phyloP scores from a whole-genome alignment of 2,888 invertebrate genomes.

The Melanotus villosus region DNA sequence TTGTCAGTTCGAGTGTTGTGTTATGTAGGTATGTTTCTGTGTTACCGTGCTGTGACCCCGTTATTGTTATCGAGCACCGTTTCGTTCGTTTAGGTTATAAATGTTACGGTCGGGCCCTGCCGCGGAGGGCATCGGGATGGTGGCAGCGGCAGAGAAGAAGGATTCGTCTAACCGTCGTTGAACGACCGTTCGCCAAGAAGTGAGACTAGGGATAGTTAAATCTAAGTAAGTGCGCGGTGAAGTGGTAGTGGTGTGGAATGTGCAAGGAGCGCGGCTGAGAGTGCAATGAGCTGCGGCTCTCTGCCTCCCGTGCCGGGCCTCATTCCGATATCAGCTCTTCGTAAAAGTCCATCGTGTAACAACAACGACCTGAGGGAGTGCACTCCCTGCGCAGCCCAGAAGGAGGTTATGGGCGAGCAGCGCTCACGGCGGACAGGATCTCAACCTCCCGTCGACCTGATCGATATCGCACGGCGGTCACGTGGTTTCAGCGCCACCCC shows the following conservation, averaged over 20 bases:
- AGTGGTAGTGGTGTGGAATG: conserved; percentile 29
- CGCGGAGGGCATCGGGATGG: not conserved
- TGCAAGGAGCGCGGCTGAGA: conserved; percentile 53
- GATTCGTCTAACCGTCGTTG: conserved; percentile 4
- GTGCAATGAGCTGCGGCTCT: conserved; percentile 64
- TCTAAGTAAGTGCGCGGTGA: no score
- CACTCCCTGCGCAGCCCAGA: conserved; percentile 62
- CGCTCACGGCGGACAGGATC: conserved; percentile 65
- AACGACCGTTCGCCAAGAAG: not conserved
- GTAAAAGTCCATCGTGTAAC: conserved; percentile 57
- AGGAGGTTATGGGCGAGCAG: conserved; percentile 67
- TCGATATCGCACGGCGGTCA: conserved; percentile 67
- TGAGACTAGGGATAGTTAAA: no score
- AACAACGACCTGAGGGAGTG: conserved; percentile 57
- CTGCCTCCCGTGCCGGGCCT: conserved; percentile 67
- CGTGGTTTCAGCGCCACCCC: conserved; percentile 65
- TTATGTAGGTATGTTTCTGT: conserved; percentile 52
- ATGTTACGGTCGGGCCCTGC: not conserved
- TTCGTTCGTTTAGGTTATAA: not conserved
- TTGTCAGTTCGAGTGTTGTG: conserved; percentile 52
- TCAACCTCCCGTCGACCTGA: conserved; percentile 64
- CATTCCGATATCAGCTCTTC: conserved; percentile 66
- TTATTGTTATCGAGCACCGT: conserved; percentile 17
- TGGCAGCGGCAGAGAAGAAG: not conserved
- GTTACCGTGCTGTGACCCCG: conserved; percentile 49